Evolutionary conservation across 2,888 invertebrate species (phyloP).

Genomic region (Glaucopsyche alexis): DNA sequence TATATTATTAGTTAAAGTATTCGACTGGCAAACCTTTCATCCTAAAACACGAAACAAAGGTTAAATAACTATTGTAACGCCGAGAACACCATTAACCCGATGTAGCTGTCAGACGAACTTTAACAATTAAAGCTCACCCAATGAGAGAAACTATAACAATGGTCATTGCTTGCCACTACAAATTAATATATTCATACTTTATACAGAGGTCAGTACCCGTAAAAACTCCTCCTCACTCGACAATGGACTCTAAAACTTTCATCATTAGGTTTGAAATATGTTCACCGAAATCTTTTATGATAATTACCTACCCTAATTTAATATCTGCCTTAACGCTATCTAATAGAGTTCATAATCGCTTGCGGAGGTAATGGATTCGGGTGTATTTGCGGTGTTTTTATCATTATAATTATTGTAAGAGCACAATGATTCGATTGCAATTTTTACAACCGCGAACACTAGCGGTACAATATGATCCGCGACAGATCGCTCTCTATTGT

Average conservation of each 20-base stretch:
- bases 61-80: conserved; percentile 66
- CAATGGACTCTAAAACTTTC: conserved; percentile 28
- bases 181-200: conserved; percentile 72
- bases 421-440: conserved; percentile 54
- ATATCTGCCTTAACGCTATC: conserved; percentile 18
- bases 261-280: neutral
- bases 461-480: conserved; percentile 58
- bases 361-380: conserved; percentile 34
- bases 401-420: conserved; percentile 50
- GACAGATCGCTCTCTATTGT: conserved; percentile 52
- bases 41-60: conserved; percentile 64
- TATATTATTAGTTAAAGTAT: conserved; percentile 33
- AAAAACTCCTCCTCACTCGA: conserved; percentile 39
- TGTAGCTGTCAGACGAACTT: conserved; percentile 69
- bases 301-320: conserved; percentile 13
- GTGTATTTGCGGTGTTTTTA: conserved; percentile 49
- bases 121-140: conserved; percentile 68
- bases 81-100: conserved; percentile 65
- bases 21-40: conserved; percentile 51
- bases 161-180: conserved; percentile 61
- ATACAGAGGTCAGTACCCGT: conserved; percentile 59
- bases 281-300: neutral
- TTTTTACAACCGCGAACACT: conserved; percentile 54
- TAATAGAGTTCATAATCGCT: conserved; percentile 30
- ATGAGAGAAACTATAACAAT: conserved; percentile 72